phyloP scores from a whole-genome alignment of 2,113 vertebrate genomes.

The Xenotilapia leptura region DNA sequence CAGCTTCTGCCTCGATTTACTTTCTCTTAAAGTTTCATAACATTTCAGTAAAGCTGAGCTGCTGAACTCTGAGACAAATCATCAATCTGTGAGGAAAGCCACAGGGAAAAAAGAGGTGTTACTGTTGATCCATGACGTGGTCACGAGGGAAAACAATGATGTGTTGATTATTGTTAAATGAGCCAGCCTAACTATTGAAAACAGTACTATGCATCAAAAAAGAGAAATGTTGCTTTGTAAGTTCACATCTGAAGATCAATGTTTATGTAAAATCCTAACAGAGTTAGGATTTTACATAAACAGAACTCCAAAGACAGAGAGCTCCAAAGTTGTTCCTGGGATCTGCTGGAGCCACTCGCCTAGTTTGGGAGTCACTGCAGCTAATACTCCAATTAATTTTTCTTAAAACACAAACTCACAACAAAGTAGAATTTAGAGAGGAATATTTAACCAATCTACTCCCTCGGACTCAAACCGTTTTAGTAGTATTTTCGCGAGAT shows the following conservation, averaged over 20 bases:
- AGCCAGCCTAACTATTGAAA: not conserved
- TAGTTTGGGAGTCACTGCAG: too few species aligned
- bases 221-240: not conserved
- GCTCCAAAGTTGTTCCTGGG: too few species aligned
- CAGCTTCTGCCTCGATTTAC: not conserved
- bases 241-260: not conserved
- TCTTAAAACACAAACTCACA: not conserved
- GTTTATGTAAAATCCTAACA: too few species aligned
- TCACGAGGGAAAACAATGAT: not conserved
- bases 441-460: not conserved
- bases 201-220: not conserved
- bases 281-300: too few species aligned
- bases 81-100: not conserved
- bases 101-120: not conserved
- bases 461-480: not conserved
- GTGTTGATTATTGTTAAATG: not conserved
- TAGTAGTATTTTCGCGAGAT: not conserved
- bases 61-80: not conserved
- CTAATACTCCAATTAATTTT: not conserved
- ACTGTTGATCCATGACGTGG: not conserved
- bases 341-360: too few species aligned
- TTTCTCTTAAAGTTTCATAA: not conserved
- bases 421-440: not conserved
- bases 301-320: too few species aligned
- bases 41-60: not conserved